Base-by-base conservation (phyloP, 2,113 vertebrate species). In the Vireo altiloquus region DNA sequence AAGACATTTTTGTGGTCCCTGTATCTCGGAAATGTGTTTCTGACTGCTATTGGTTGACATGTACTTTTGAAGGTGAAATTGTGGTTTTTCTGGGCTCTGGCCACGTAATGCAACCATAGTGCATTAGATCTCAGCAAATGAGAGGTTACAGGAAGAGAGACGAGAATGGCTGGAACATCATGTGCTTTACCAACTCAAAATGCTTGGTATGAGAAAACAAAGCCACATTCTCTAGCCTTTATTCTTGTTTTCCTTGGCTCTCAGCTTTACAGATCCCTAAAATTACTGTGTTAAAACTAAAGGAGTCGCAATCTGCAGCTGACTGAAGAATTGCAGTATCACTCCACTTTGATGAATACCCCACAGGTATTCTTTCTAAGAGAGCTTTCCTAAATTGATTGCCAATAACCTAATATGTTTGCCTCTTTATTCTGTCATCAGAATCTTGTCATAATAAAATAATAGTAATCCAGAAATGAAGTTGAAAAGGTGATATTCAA, bases 161-260 rank as follows among this genome's bases (percentile, higher is more conserved):
- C 3, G 9, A 92, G 63, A 42, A 63, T 56, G 60, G 68, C 56
- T 92, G 86, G 93, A 96, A 94, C 94, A 93, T 79, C 81, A 68
- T 79, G 89, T 93, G 82, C 94, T 92, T 85, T 66, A 96, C 79
- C 65, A 87, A 87, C 57, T 44, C 59, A 92, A 78, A 89, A 69
- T 69, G 79, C 63, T 92, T 85, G 76, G 70, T 66, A 40, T 53
- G 66, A 68, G 69, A 71, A 93, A 97, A 92, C 53, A 92, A 78
- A 95, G 80, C 61, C 47, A 90, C 76, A 42, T 82, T 93, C 80
- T 50, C 80, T 47, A 39, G 40, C 40, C 40, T 85, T 78, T 61
- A 59, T 47, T 77, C 68, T 89, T n/a, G n/a, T 77, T 91, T 77
- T 80, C 64, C 68, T 93, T 91, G 88, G 72, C 60, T 59, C 46